These are phyloP conservation scores for Drosophila lowei DNA, from an alignment of 1,140 invertebrate genomes.

Conservation along the genomic window DNA sequence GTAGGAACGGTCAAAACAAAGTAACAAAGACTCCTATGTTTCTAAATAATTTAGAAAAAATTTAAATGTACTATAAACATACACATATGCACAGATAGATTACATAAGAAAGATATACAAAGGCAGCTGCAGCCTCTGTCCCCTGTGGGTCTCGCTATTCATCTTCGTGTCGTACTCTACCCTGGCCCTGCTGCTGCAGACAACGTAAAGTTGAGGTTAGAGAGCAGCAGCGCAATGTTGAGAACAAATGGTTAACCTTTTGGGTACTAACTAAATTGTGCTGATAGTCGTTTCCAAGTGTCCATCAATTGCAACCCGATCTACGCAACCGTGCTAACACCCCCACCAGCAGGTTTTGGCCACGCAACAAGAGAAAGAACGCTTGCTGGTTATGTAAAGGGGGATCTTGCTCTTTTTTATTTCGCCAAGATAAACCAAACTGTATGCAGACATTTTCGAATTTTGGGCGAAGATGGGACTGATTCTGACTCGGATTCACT, in stretches of 20 bases:
- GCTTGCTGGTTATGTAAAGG: constrained; percentile 65
- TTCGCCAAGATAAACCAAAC: too few species aligned
- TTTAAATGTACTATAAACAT: not conserved
- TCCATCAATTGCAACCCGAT: constrained; percentile 16
- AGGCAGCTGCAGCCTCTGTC: constrained; percentile 8
- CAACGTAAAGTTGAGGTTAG: constrained; percentile 29
- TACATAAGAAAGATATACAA: constrained; percentile 4
- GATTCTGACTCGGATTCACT: not conserved
- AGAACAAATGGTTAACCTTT: not conserved
- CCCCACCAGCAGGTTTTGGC: constrained; percentile 8
- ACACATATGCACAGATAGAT: constrained; percentile 5
- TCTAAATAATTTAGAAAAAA: too few species aligned
- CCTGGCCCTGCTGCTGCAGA: not conserved
- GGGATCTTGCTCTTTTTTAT: constrained; percentile 28
- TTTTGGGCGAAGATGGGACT: too few species aligned
- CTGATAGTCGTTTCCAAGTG: constrained; percentile 25
- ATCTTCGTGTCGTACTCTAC: not conserved
- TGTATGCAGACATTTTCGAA: too few species aligned
- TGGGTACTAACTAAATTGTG: constrained; percentile 18
- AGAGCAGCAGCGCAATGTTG: constrained; percentile 2
- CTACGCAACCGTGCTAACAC: constrained; percentile 10
- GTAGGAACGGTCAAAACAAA: not conserved
- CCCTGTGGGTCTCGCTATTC: not conserved
- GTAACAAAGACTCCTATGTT: too few species aligned
- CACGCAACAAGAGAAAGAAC: constrained; percentile 36